Base-by-base conservation (phyloP, 2,888 invertebrate genomes). In the Crepidodera aurea region DNA sequence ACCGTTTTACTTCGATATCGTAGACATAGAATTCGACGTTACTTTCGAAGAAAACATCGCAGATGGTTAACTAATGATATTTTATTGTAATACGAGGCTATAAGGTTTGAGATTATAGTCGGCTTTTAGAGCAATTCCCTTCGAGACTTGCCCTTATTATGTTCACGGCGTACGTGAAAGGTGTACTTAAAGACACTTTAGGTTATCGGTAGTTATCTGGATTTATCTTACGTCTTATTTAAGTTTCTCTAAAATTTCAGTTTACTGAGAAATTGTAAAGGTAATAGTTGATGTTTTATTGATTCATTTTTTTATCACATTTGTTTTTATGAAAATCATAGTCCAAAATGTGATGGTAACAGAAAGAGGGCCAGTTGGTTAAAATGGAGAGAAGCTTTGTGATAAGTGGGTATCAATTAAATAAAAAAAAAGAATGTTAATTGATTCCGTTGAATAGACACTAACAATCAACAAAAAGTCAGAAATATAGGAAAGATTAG, bases 201-300 rank as follows among this genome's bases (percentile, higher is more conserved):
- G 46, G 37, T 13, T 46, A 56, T 18, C 22, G 46, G 15, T 10
- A 18, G 56, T 69, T 60, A 69, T 65, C 50, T 51, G 60, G 65
- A 65, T 66, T 69, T 67, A 69, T 67, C 51, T 67, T 64, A 67
- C 48, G 64, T 61, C 60, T 64, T 60, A 48, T 13, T 48, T 13
- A 25, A 65, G 53, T 62, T 65, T 64, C 62, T 40, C 16, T 22
- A 27, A 27, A 5, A 44, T 22, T 19, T 22, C 44, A n/a, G 3
- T 44, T 25, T 19, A 10, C 19, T 22, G n/a, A 19, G 15, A 19
- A 19, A 44, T 12, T 13, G 19, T 19, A 16, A 16, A n/a, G 16
- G 16, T n/a, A n/a, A n/a, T n/a, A n/a, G n/a, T n/a, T n/a, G n/a
- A n/a, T n/a, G n/a, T n/a, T n/a, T n/a, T n/a, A n/a, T n/a, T n/a